Percentiles rank a stretch among this genome's conserved stretches.
phyloP scores from a whole-genome alignment of 1,140 invertebrate species.

The Drosophila repleta region DNA sequence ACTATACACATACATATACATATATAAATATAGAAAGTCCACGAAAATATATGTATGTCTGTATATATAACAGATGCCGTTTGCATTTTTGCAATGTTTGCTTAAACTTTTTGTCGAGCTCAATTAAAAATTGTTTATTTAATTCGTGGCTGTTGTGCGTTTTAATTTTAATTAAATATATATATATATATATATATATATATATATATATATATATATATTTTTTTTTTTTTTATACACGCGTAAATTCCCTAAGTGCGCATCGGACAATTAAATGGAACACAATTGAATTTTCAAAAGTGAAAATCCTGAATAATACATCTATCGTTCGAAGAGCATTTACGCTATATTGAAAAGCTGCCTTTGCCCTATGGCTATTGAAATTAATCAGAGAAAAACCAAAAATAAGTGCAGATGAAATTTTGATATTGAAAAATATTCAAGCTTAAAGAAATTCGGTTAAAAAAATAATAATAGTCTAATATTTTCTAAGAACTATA shows the following conservation, averaged over 20 bases:
- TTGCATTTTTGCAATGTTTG: conserved; percentile 59
- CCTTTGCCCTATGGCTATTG: neutral
- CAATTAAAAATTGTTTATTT: conserved; percentile 81
- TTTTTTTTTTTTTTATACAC: neutral
- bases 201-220: no score
- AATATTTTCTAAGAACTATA: no score
- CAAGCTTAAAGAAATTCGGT: no score
- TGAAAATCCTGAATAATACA: conserved; percentile 35
- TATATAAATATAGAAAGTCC: conserved; percentile 3
- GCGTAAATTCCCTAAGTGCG: conserved; percentile 7
- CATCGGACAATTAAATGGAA: conserved; percentile 32
- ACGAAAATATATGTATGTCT: conserved; percentile 9
- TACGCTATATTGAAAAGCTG: neutral
- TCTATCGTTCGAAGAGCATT: neutral
- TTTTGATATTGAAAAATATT: no score
- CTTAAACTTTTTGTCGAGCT: conserved; percentile 72
- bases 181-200: no score
- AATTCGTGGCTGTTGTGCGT: conserved; percentile 73
- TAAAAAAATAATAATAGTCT: no score
- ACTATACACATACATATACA: neutral
- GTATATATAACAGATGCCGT: conserved; percentile 31
- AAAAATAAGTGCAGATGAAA: no score
- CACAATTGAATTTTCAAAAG: conserved; percentile 41
- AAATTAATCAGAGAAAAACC: neutral
- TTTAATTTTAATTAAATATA: conserved; percentile 79